These are phyloP conservation scores for Borostomias antarcticus DNA, from an alignment of 2,797 vertebrate species.

Conservation along the genomic window DNA sequence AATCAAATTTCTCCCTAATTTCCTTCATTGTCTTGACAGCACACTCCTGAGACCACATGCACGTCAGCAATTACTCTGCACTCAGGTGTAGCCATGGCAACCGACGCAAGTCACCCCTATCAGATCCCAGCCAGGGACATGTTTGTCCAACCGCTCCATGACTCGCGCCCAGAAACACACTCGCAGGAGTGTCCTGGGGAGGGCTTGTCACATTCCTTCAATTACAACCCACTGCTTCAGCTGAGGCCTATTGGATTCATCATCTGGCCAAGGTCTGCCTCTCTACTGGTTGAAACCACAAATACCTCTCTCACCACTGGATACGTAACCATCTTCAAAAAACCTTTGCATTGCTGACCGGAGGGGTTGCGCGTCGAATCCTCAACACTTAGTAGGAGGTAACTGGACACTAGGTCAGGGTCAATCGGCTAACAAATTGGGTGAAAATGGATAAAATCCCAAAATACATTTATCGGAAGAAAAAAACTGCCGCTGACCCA, in stretches of 20 bases:
- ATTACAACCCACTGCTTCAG: neutral
- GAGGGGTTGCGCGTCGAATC: too few species aligned
- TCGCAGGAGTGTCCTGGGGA: conserved; percentile 3
- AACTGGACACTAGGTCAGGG: too few species aligned
- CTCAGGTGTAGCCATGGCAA: conserved; percentile 32
- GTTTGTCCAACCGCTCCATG: neutral
- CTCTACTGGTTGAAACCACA: too few species aligned
- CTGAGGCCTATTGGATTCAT: conserved; percentile 9
- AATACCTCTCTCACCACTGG: too few species aligned
- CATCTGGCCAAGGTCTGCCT: too few species aligned
- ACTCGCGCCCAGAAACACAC: neutral
- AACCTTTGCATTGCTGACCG: too few species aligned
- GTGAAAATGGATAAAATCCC: too few species aligned
- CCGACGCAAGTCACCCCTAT: conserved; percentile 6
- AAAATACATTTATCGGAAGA: too few species aligned
- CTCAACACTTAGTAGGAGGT: too few species aligned
- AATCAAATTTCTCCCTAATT: conserved; percentile 10
- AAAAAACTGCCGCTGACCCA: too few species aligned
- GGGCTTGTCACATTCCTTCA: conserved; percentile 4
- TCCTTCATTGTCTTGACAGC: neutral
- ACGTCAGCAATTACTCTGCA: conserved; percentile 13
- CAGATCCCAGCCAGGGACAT: neutral
- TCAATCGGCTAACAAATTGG: too few species aligned
- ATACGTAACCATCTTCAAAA: too few species aligned
- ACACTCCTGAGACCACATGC: neutral